Evolutionary conservation across 64 coral and sea anemone species (phyloP).

Genomic region (Dendronephthya gigantea): DNA sequence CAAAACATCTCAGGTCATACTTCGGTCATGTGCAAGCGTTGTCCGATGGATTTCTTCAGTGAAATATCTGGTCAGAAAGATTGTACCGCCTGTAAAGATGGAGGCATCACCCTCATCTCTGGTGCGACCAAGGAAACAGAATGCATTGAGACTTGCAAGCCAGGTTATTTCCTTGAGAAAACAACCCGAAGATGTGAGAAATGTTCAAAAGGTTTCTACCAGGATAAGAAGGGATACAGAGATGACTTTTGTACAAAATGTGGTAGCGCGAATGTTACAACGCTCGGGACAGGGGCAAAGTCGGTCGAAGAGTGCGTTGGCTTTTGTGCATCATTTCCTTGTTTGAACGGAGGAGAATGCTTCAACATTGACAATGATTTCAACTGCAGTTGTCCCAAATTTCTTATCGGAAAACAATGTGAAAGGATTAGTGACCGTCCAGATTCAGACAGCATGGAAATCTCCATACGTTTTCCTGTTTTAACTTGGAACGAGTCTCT

Average conservation of each 20-base stretch:
- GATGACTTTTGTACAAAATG: not conserved
- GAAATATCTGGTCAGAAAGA: slow-evolving; percentile 21
- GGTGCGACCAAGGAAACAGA: not conserved
- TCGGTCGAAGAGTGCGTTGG: not conserved
- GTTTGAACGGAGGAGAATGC: slow-evolving; percentile 43
- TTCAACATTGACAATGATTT: slow-evolving; percentile 26
- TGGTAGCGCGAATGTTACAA: not conserved
- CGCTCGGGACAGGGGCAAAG: not conserved
- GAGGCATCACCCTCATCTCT: not conserved
- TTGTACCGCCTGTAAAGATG: slow-evolving; percentile 23
- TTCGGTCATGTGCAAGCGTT: not conserved
- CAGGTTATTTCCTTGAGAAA: slow-evolving; percentile 14
- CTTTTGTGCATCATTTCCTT: slow-evolving; percentile 1
- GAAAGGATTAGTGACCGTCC: slow-evolving; percentile 17
- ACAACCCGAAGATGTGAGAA: not conserved
- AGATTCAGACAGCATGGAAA: slow-evolving; percentile 32
- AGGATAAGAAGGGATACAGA: not conserved
- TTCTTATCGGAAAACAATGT: slow-evolving; percentile 31
- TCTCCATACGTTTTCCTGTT: slow-evolving; percentile 16
- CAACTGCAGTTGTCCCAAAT: slow-evolving; percentile 23
- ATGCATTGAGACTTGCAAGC: not conserved
- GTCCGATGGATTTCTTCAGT: slow-evolving; percentile 18
- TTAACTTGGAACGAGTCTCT: slow-evolving; percentile 28
- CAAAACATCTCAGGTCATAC: slow-evolving; percentile 13
- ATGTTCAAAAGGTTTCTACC: slow-evolving; percentile 24